Percentiles rank a stretch among this genome's conserved stretches.
phyloP scores from a whole-genome alignment of 1,140 invertebrate genomes.

The Chironomus tepperi region DNA sequence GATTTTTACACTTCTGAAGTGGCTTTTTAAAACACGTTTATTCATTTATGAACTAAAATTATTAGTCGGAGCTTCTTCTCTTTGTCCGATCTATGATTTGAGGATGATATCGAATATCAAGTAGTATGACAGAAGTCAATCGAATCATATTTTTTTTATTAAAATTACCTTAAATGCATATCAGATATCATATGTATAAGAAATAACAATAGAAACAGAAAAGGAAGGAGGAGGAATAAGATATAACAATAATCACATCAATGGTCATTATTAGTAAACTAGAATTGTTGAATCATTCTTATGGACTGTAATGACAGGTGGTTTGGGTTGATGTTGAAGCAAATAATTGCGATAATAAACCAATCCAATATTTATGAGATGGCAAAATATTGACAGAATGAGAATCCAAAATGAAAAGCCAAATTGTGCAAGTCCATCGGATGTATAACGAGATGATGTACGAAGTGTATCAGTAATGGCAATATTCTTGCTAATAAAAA shows the following conservation, averaged over 20 bases:
- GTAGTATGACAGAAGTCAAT: background rate
- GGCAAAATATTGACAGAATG: slow-evolving; percentile 3
- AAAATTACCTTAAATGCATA: background rate
- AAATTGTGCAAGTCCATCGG: slow-evolving; percentile 39
- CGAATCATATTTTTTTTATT: background rate
- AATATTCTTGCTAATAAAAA: slow-evolving; percentile 25
- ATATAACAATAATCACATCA: background rate
- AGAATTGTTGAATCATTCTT: slow-evolving; percentile 25
- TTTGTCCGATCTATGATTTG: background rate
- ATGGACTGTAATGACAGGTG: slow-evolving; percentile 23
- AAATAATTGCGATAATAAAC: slow-evolving; percentile 25
- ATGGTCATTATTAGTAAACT: slow-evolving; percentile 24
- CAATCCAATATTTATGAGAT: slow-evolving; percentile 26
- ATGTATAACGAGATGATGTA: slow-evolving; percentile 28
- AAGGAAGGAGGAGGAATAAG: too few relatives aligned
- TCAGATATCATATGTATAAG: background rate
- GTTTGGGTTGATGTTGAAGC: background rate
- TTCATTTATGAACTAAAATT: background rate
- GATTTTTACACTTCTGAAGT: slow-evolving; percentile 4
- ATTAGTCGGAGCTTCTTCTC: background rate
- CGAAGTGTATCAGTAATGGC: slow-evolving; percentile 26
- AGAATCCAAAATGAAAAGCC: slow-evolving; percentile 39
- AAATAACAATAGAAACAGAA: background rate
- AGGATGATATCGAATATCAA: background rate
- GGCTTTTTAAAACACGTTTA: slow-evolving; percentile 18